Percentiles rank a stretch among this genome's conserved stretches.
Evolutionary conservation across 2,888 invertebrate species (phyloP).

Genomic region (Eledona agricola): DNA sequence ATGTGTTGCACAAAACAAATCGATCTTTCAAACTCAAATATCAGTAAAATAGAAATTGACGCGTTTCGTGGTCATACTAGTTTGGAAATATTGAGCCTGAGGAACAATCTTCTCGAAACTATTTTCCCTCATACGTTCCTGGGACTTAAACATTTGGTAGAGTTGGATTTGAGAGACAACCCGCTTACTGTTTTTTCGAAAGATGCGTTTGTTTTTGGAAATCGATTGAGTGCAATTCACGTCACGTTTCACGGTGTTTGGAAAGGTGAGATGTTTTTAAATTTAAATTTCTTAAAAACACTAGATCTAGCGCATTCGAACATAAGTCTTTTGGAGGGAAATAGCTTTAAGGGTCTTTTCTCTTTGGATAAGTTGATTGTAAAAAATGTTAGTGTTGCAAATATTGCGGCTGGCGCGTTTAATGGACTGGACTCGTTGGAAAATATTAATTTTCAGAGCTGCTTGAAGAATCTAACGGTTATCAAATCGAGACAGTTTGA

Average conservation of each 20-base stretch:
- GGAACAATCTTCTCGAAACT: constrained; percentile 3
- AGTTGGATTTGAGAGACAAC: constrained; percentile 6
- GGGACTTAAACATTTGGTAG: background rate
- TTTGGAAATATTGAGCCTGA: constrained; percentile 5
- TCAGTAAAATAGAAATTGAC: background rate
- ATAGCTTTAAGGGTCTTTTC: constrained; percentile 10
- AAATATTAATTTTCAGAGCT: background rate
- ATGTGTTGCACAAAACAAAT: background rate
- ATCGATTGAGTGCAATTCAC: constrained; percentile 1
- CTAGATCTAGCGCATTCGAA: constrained; percentile 8
- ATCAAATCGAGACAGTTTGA: constrained; percentile 3
- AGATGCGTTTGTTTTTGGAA: constrained; percentile 14
- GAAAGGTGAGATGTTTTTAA: background rate
- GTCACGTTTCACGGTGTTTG: constrained; percentile 3
- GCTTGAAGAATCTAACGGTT: constrained; percentile 4
- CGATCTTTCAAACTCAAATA: constrained; percentile 5
- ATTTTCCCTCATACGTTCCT: constrained; percentile 10
- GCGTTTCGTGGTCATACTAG: constrained; percentile 6
- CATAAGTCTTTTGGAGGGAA: background rate
- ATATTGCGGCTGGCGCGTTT: constrained; percentile 5
- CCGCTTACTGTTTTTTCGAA: constrained; percentile 1
- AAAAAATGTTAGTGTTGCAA: background rate
- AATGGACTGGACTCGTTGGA: constrained; percentile 6
- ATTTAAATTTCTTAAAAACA: constrained; percentile 7
- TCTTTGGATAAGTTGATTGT: constrained; percentile 13